These are phyloP conservation scores for Glaucidium brasilianum DNA, from an alignment of 2,113 vertebrate species.

Conservation along the genomic window DNA sequence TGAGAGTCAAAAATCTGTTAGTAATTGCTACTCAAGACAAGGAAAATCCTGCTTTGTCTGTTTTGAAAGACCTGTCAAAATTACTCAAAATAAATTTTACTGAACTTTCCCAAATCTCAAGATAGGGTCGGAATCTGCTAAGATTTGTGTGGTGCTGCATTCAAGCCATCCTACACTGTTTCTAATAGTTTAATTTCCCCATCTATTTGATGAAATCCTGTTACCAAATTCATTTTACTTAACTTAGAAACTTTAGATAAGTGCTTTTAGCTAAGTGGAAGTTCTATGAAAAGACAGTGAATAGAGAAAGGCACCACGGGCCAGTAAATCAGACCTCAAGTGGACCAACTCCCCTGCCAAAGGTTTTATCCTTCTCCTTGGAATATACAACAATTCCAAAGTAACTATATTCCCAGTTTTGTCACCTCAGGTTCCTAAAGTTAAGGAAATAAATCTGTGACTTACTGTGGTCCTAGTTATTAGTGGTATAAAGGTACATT, in stretches of 20 bases:
- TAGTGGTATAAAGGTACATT: slow-evolving; percentile 30
- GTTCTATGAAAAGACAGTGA: background rate
- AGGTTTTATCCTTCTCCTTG: background rate
- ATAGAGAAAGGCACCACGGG: background rate
- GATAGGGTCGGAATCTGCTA: background rate
- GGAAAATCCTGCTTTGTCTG: background rate
- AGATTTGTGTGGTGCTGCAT: background rate
- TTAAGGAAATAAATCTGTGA: slow-evolving; percentile 7
- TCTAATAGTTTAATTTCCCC: background rate
- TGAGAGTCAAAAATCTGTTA: background rate
- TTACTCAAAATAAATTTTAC: background rate
- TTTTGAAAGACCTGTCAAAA: background rate
- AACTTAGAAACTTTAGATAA: background rate
- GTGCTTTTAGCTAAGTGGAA: background rate
- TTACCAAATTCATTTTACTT: background rate
- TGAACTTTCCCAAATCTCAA: background rate
- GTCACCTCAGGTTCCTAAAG: slow-evolving; percentile 12
- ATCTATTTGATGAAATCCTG: background rate
- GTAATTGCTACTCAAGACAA: background rate
- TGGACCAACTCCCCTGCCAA: background rate
- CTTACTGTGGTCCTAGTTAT: slow-evolving; percentile 49
- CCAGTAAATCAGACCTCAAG: background rate
- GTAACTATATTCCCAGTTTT: background rate
- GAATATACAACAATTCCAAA: background rate
- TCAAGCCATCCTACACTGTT: background rate